Base-by-base conservation (phyloP, 2,797 vertebrate genomes). In the Zenarchopterus dispar region DNA sequence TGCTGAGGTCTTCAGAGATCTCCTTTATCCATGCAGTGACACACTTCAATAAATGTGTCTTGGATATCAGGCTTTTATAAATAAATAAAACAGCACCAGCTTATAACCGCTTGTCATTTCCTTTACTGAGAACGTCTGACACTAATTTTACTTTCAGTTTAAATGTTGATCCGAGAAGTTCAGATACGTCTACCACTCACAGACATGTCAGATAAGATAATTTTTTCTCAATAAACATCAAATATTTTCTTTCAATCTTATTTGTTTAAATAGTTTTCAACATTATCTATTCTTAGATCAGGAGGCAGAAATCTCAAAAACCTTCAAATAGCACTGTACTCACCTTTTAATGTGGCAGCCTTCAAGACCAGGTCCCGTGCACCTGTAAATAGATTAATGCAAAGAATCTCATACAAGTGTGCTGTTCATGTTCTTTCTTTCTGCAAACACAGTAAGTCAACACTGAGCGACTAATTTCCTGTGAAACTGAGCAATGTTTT, bases 311-410 rank as follows among this genome's bases (percentile, higher is more conserved):
- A 24, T n/a, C n/a, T 10, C 5, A 62, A 11, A 33, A 1, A 1
- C 22, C 1, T 55, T 54, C 11, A 9, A 28, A 18, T 13, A 42
- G 26, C 8, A 16, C 5, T 51, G 11, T 8, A 52, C 83, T 94
- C 77, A 99, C 97, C 75, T 77, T 6, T 71, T 82, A 8, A 1
- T 18, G 50, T 88, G 83, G 83, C 97, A 99, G 73, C 94, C 95
- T 82, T 90, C 79, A 16, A 93, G 89, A 73, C 95, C 94, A 50
- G 94, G 94, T 0, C 94, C 96, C 9, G 11, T 59, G 70, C 97
- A 99, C 78, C 97, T 99, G 87, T 54, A 68, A 88, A 85, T 49
- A 87, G 58, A 85, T 56, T 17, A 63, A 45, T 5, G 15, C 10
- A 62, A 57, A 70, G 2, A 60, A 39, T 53, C 2, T 18, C 8